Base-by-base conservation (phyloP, 2,888 invertebrate genomes). In the Dryobota labecula region DNA sequence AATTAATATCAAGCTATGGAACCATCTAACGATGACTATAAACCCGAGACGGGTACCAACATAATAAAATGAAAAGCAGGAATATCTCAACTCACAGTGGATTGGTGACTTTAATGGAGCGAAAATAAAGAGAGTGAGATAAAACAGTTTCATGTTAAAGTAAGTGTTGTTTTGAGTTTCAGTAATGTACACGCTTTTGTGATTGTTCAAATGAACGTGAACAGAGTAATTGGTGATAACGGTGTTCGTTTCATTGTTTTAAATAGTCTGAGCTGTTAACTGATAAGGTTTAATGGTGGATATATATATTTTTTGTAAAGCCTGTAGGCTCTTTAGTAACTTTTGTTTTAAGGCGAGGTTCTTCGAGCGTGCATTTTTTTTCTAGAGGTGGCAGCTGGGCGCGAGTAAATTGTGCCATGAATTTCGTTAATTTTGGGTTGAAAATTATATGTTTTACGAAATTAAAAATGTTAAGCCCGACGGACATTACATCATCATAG, bases 21-120 rank as follows among this genome's bases (percentile, higher is more conserved):
- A 60, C 47, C 47, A 67, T 33, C 70, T 78, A 80, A 76, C 68
- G 74, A 79, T 41, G 70, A 30, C 66, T 58, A 73, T 76, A 78
- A 84, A 73, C 54, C 58, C 47, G 49, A 65, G 70, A 60, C 60
- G 71, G 53, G 63, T 53, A 64, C 63, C 47, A 65, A 63, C 74
- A 74, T 86, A 86, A 74, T 86, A 86, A 83, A 86, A 80, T 67
- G 54, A 80, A 86, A 76, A 76, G 74, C 74, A 70, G 66, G 72
- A 77, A 83, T 86, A 79, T 85, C 73, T 76, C 66, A 70, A 62
- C 64, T 79, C 70, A 69, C 80, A 79, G 53, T 78, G 83, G 76
- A 75, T 81, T 71, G 67, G 64, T 70, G 65, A 41, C 77, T 80
- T 83, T 79, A 85, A 85, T 86, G 83, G 80, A 68, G 70, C 72